Evolutionary conservation across 2,113 vertebrate genomes (phyloP).

Genomic region (Oostethus manadensis): DNA sequence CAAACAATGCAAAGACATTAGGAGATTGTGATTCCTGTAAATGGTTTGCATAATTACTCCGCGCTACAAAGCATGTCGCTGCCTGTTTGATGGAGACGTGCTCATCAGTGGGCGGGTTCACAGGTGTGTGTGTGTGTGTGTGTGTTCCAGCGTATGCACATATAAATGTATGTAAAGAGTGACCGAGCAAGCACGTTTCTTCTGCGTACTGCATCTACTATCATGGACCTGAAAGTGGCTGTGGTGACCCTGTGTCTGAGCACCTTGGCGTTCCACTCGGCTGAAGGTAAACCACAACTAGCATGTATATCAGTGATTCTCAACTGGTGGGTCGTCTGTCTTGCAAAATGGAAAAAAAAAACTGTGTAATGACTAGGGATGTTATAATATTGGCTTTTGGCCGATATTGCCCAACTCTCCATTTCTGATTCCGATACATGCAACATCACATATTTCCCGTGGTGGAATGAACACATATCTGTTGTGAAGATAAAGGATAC

Average conservation of each 20-base stretch:
- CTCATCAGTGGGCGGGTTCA: constrained; percentile 2
- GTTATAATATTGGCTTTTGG: too few species aligned
- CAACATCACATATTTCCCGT: too few species aligned
- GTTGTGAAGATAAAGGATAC: too few species aligned
- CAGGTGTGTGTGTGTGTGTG: neutral
- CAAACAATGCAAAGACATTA: too few species aligned
- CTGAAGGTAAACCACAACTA: constrained; percentile 58
- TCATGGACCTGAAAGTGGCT: constrained; percentile 59
- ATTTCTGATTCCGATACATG: too few species aligned
- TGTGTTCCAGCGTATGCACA: neutral
- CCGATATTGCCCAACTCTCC: too few species aligned
- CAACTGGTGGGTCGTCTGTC: too few species aligned
- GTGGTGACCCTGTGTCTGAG: constrained; percentile 41
- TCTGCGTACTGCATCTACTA: constrained; percentile 11
- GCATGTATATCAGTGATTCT: too few species aligned
- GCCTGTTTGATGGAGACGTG: constrained; percentile 7
- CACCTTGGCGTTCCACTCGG: constrained; percentile 33
- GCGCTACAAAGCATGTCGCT: constrained; percentile 27
- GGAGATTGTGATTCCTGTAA: neutral
- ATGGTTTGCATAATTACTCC: neutral
- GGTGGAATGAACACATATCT: too few species aligned
- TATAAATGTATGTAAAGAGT: constrained; percentile 12
- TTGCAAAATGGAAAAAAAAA: too few species aligned
- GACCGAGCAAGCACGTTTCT: neutral
- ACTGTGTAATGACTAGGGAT: too few species aligned